Conservation (phyloP, 2,888 invertebrate genomes). For the Boloria selene region DNA sequence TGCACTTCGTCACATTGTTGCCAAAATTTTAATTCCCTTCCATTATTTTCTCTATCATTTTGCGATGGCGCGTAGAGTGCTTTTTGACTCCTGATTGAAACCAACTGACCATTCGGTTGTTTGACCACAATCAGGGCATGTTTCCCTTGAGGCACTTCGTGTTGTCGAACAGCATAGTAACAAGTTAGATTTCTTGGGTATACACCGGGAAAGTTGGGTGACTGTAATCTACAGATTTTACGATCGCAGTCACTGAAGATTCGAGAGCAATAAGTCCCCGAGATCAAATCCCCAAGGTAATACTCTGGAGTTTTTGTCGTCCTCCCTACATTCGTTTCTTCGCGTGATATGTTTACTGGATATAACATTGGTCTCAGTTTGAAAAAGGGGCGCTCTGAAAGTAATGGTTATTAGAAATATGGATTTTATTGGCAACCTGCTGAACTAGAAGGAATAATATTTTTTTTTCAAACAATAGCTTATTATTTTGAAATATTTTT, state of each 20-base stretch:
- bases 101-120: constrained; percentile 92
- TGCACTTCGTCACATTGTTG: constrained; percentile 93
- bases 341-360: constrained; percentile 78
- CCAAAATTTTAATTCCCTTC: constrained; percentile 86
- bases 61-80: constrained; percentile 83
- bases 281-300: constrained; percentile 93
- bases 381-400: constrained; percentile 80
- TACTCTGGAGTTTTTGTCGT: constrained; percentile 82
- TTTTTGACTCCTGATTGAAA: constrained; percentile 91
- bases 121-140: constrained; percentile 93
- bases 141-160: constrained; percentile 92
- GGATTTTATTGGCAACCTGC: neutral
- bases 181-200: constrained; percentile 97
- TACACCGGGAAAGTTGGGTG: constrained; percentile 95
- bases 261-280: constrained; percentile 95
- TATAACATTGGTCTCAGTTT: constrained; percentile 73
- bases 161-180: constrained; percentile 94
- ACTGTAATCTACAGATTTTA: constrained; percentile 93
- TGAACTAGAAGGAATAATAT: too few species aligned
- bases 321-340: constrained; percentile 68
- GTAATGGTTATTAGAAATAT: constrained; percentile 16
- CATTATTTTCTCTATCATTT: constrained; percentile 82
- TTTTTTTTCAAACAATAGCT: too few species aligned
- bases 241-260: constrained; percentile 96
- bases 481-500: too few species aligned